phyloP scores from a whole-genome alignment of 2,888 invertebrate genomes.

The Aphodius granarius region DNA sequence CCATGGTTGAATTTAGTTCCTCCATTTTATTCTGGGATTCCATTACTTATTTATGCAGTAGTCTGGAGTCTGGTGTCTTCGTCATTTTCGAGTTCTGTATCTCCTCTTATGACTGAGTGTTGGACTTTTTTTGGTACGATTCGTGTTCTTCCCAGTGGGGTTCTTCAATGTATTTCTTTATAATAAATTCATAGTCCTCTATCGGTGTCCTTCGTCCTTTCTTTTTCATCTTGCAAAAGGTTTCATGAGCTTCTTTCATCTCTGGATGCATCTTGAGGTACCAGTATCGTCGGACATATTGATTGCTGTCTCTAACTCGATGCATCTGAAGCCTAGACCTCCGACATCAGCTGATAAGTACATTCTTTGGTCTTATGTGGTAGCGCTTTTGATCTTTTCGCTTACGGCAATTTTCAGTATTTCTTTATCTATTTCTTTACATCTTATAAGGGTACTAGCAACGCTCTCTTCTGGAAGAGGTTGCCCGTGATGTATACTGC shows the following conservation, averaged over 20 bases:
- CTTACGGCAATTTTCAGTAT: neutral
- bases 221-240: neutral
- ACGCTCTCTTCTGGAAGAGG: neutral
- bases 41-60: no score
- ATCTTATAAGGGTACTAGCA: neutral
- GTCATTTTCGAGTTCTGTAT: no score
- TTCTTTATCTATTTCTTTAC: neutral
- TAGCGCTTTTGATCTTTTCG: slow-evolving; percentile 7
- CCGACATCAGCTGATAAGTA: slow-evolving; percentile 12
- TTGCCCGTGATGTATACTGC: neutral
- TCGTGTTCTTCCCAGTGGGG: neutral
- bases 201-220: neutral
- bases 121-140: neutral
- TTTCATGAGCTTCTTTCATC: neutral
- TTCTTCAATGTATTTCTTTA: neutral
- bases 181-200: neutral
- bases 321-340: slow-evolving; percentile 9
- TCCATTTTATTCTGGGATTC: no score
- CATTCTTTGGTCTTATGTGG: slow-evolving; percentile 14
- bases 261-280: slow-evolving; percentile 4
- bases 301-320: slow-evolving; percentile 1
- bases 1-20: no score
- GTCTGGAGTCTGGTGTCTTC: no score
- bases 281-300: neutral
- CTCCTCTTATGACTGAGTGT: neutral